A percentile compares a stretch with the other conserved stretches of the same genome.
Conservation (phyloP, 2,797 vertebrate genomes). For the Calcarius lapponicus region DNA sequence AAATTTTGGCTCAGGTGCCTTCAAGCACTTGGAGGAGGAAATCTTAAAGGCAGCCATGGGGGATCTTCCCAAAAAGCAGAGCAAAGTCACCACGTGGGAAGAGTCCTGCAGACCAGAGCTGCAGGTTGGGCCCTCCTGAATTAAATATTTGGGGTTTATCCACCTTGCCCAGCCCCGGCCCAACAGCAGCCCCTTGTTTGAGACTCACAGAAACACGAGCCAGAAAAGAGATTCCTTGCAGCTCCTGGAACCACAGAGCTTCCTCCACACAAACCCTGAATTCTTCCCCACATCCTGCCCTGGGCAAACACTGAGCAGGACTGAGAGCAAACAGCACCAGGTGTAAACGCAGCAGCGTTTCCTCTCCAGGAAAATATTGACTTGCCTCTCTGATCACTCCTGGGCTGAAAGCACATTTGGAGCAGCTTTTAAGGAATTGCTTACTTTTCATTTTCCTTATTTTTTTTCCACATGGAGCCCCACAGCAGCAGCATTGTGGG, state of each 20-base stretch:
- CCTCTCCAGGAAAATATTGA: constrained; percentile 46
- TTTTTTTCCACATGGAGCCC: background rate
- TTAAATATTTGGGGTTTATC: background rate
- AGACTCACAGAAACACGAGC: accelerated
- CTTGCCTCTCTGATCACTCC: constrained; percentile 16
- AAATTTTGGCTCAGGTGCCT: background rate
- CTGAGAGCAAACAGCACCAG: background rate
- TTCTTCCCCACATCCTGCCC: background rate
- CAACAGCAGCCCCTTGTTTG: constrained; percentile 7
- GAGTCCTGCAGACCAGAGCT: background rate
- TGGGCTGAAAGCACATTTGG: background rate
- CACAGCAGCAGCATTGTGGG: background rate
- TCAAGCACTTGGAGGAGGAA: background rate
- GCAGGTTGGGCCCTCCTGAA: background rate
- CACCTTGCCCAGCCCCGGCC: background rate
- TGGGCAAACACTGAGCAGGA: constrained; percentile 8
- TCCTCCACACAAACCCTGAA: background rate
- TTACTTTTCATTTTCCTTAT: background rate
- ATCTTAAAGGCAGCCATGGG: background rate
- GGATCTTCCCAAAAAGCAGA: accelerated
- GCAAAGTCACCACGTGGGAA: background rate
- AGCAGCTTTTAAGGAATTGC: background rate
- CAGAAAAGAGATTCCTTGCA: background rate
- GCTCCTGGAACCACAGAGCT: background rate
- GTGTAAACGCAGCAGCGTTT: constrained; percentile 23